These are phyloP conservation scores for Delichon dasypus DNA, from an alignment of 2,797 vertebrate species.

Conservation along the genomic window DNA sequence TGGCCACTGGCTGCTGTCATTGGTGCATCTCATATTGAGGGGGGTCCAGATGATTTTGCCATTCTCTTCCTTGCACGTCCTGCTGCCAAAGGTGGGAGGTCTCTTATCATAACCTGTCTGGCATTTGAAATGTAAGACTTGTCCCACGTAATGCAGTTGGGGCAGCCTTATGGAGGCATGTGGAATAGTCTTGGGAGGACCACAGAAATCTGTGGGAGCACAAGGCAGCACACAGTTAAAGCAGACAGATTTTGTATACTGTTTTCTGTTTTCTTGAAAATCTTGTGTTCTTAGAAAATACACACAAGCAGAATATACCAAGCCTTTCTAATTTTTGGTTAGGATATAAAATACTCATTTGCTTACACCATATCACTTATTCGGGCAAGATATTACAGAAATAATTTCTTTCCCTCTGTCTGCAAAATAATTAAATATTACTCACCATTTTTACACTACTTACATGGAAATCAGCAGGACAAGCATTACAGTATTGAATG, in stretches of 20 bases:
- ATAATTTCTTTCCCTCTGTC: not conserved
- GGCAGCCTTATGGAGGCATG: not conserved
- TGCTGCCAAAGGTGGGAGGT: not conserved
- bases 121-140: conserved; percentile 43
- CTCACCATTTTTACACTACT: not conserved
- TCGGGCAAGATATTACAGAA: not conserved
- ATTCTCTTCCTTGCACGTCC: not conserved
- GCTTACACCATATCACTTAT: not conserved
- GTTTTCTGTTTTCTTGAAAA: not conserved
- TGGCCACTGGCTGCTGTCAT: not conserved
- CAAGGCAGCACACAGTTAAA: not conserved
- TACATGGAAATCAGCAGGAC: not conserved
- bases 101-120: not conserved
- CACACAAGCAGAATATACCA: not conserved
- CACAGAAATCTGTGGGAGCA: conserved; percentile 47
- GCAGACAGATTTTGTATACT: not conserved
- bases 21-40: not conserved
- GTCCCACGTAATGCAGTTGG: not conserved
- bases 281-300: not conserved
- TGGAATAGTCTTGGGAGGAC: not conserved
- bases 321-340: not conserved
- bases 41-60: not conserved
- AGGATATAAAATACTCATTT: not conserved
- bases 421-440: not conserved
- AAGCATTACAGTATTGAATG: not conserved